Evolutionary conservation across 35 echinoderm and acorn worm species (phyloP).

Genomic region (Eucidaris tribuloides): DNA sequence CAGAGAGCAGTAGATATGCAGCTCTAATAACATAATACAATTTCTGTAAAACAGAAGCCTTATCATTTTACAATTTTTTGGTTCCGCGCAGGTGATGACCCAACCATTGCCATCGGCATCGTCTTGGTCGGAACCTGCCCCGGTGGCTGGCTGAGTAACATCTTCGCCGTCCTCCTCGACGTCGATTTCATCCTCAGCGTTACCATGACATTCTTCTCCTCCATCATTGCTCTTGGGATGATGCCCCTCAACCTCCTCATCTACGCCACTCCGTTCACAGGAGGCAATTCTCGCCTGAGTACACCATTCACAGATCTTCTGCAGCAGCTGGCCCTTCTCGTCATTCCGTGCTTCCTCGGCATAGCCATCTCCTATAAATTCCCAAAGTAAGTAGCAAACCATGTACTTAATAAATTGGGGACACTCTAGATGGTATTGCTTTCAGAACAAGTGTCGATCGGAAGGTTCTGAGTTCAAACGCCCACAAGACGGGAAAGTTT

Average conservation of each 20-base stretch:
- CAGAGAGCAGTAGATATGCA: too few relatives aligned
- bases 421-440: too few relatives aligned
- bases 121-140: conserved; percentile 79
- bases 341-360: conserved; percentile 60
- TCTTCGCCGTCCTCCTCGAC: conserved; percentile 81
- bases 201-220: conserved; percentile 90
- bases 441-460: too few relatives aligned
- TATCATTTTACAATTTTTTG: too few relatives aligned
- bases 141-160: conserved; percentile 87
- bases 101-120: conserved; percentile 54
- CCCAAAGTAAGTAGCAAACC: conserved; percentile 43
- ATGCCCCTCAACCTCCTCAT: conserved; percentile 97
- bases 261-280: conserved; percentile 65
- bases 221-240: conserved; percentile 70
- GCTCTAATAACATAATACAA: too few relatives aligned
- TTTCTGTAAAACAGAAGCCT: too few relatives aligned
- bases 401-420: too few relatives aligned
- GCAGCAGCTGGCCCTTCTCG: conserved; percentile 60
- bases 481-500: too few relatives aligned
- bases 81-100: not conserved
- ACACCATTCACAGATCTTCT: conserved; percentile 71
- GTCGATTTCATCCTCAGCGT: conserved; percentile 85
- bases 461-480: too few relatives aligned
- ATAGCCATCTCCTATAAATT: conserved; percentile 71
- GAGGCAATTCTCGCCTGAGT: conserved; percentile 28